Conservation (phyloP, 2,113 vertebrate genomes). For the Erythrolamprus reginae region DNA sequence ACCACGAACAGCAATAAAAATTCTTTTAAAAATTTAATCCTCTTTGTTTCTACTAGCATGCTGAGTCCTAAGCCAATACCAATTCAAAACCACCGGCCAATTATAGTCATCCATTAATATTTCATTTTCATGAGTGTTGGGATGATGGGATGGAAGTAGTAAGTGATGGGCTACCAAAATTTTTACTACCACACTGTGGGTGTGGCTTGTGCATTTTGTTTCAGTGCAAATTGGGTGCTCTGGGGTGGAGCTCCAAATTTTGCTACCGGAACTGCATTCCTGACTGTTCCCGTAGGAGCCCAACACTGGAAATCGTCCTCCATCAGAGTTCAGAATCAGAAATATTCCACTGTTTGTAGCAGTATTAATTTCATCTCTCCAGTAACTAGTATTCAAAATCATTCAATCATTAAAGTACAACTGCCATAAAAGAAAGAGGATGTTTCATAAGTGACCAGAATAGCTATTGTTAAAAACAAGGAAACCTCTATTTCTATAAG, state of each 20-base stretch:
- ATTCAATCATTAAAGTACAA: not conserved
- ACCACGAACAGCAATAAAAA: not conserved
- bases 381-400: not conserved
- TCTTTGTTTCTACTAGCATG: not conserved
- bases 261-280: too few relatives aligned
- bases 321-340: not conserved
- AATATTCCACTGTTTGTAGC: not conserved
- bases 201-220: too few relatives aligned
- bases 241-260: too few relatives aligned
- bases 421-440: not conserved
- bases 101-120: not conserved
- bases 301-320: not conserved
- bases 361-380: not conserved
- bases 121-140: not conserved
- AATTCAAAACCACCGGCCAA: not conserved
- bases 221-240: too few relatives aligned
- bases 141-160: not conserved
- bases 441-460: not conserved
- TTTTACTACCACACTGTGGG: too few relatives aligned
- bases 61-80: not conserved
- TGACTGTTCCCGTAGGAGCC: too few relatives aligned
- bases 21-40: not conserved
- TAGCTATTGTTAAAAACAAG: not conserved
- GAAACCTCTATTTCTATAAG: not conserved
- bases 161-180: too few relatives aligned